phyloP scores from a whole-genome alignment of 35 echinoderm and acorn worm genomes.

The Anneissia japonica region DNA sequence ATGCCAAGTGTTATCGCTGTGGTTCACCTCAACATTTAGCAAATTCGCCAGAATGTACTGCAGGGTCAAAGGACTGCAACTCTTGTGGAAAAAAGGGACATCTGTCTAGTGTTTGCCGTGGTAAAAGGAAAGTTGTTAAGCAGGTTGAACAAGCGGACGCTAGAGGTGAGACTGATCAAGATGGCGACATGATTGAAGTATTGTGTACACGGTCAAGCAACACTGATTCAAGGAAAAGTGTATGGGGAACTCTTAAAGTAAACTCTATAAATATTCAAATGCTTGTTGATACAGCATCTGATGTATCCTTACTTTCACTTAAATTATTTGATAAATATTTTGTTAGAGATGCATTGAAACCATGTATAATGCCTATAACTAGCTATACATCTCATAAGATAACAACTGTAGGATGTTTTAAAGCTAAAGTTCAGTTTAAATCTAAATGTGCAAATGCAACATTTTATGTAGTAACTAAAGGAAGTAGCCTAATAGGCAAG shows the following conservation, averaged over 20 bases:
- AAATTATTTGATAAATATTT: conserved; percentile 38
- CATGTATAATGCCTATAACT: conserved; percentile 1
- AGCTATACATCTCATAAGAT: conserved; percentile 6
- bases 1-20: conserved; percentile 12
- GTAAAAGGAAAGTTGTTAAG: background rate
- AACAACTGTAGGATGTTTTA: background rate
- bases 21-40: conserved; percentile 28
- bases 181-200: background rate
- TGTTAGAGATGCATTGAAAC: conserved; percentile 7
- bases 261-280: background rate
- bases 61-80: conserved; percentile 8
- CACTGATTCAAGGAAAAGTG: background rate
- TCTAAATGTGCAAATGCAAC: background rate
- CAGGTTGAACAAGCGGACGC: background rate
- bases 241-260: background rate
- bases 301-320: conserved; percentile 33
- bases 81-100: conserved; percentile 44
- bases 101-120: conserved; percentile 34
- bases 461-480: background rate
- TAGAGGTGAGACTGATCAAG: background rate
- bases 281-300: conserved; percentile 32
- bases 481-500: conserved; percentile 2
- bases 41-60: conserved; percentile 12
- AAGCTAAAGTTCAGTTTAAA: background rate
- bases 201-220: background rate